These are phyloP conservation scores for Philonicus albiceps DNA, from an alignment of 2,888 invertebrate genomes.

Conservation along the genomic window DNA sequence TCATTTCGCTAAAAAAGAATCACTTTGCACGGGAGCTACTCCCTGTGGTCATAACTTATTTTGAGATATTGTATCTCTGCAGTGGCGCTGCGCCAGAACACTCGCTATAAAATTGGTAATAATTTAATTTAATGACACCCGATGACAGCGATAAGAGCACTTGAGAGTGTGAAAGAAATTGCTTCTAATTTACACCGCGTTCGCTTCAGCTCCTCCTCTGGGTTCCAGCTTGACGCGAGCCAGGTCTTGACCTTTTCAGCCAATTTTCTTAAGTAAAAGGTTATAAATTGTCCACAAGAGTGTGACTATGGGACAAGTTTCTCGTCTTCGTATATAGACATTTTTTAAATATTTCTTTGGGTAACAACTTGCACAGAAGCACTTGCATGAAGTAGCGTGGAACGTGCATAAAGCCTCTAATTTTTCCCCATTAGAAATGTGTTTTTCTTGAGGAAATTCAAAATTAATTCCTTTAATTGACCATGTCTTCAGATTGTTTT, in stretches of 20 bases:
- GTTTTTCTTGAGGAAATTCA: neutral
- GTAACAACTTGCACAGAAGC: neutral
- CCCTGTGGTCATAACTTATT: slow-evolving; percentile 29
- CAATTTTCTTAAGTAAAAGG: slow-evolving; percentile 36
- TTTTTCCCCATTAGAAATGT: neutral
- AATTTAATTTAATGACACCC: slow-evolving; percentile 41
- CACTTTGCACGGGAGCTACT: slow-evolving; percentile 32
- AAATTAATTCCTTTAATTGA: neutral
- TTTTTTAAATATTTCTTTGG: neutral
- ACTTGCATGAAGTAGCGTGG: neutral
- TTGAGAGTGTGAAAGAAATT: slow-evolving; percentile 34
- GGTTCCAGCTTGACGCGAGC: neutral
- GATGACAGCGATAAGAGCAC: slow-evolving; percentile 39
- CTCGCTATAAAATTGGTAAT: slow-evolving; percentile 38
- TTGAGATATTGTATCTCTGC: slow-evolving; percentile 35
- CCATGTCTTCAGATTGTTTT: neutral
- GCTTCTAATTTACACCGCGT: slow-evolving; percentile 21
- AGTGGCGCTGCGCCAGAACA: neutral
- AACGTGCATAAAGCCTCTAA: neutral
- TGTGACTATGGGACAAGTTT: neutral
- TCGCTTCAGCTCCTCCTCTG: neutral
- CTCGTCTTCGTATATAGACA: neutral
- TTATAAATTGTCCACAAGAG: neutral
- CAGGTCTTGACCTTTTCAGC: slow-evolving; percentile 11
- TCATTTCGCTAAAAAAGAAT: slow-evolving; percentile 14